A percentile compares a stretch with the other conserved stretches of the same genome.
Conservation (phyloP, 1,140 invertebrate genomes). For the Trachymyrmex cornetzi region DNA sequence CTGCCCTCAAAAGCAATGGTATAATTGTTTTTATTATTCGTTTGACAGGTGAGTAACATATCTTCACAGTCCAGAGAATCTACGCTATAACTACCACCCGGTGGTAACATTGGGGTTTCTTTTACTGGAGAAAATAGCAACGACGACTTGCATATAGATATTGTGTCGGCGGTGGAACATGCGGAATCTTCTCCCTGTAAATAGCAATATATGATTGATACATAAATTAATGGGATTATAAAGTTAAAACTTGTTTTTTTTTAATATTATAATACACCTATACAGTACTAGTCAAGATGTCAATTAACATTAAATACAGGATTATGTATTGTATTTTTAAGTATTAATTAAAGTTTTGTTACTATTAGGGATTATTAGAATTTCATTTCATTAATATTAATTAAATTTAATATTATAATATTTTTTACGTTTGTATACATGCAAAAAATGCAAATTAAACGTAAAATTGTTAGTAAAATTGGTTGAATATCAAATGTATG, state of each 20-base stretch:
- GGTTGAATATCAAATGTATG: not conserved
- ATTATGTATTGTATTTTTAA: not conserved
- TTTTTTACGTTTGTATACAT: conserved; percentile 53
- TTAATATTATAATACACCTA: not conserved
- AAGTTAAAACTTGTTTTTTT: not conserved
- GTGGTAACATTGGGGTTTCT: conserved; percentile 90
- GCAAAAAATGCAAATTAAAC: conserved; percentile 62
- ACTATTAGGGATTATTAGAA: conserved; percentile 1
- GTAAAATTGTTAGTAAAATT: conserved; percentile 29
- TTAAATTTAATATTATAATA: conserved; percentile 11
- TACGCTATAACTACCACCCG: conserved; percentile 92
- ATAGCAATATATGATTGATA: conserved; percentile 50
- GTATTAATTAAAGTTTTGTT: not conserved
- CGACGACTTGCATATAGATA: conserved; percentile 96
- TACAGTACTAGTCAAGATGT: not conserved
- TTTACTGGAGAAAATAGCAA: conserved; percentile 96
- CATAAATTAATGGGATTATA: not conserved
- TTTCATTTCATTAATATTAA: not conserved
- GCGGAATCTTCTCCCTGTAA: conserved; percentile 90
- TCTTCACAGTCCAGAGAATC: conserved; percentile 97
- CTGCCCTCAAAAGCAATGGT: conserved; percentile 97
- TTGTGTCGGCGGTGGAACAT: conserved; percentile 91
- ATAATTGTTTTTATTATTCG: conserved; percentile 96
- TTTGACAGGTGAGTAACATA: conserved; percentile 95
- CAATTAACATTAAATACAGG: conserved; percentile 6